Percentiles rank a stretch among this genome's conserved stretches.
These are phyloP conservation scores for Catagonus wagneri DNA, from an alignment of 2,113 vertebrate genomes.

Conservation along the genomic window DNA sequence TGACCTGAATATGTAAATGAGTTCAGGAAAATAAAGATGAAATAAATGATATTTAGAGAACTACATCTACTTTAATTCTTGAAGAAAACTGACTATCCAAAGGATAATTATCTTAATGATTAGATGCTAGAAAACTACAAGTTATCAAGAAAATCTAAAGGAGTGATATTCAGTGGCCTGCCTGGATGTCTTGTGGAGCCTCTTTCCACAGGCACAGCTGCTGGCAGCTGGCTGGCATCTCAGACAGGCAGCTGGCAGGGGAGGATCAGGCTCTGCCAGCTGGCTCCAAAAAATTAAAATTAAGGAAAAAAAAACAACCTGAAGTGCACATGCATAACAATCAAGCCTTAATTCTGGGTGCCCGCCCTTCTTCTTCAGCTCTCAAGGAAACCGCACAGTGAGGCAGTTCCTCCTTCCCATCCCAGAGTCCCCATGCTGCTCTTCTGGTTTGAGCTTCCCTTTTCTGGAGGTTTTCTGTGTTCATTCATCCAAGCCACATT, in stretches of 20 bases:
- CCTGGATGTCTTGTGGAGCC: constrained; percentile 11
- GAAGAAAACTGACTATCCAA: constrained; percentile 20
- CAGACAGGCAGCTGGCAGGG: constrained; percentile 77
- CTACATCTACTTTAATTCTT: not conserved
- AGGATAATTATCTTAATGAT: constrained; percentile 21
- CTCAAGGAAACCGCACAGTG: not conserved
- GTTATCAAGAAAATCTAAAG: constrained; percentile 37
- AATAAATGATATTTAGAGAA: not conserved
- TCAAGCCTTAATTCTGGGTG: constrained; percentile 42
- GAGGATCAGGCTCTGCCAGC: constrained; percentile 74
- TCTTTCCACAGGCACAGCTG: constrained; percentile 66
- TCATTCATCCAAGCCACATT: not conserved
- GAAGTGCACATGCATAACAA: constrained; percentile 74
- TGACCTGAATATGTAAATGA: not conserved
- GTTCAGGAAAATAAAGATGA: constrained; percentile 10
- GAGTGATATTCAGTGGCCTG: not conserved
- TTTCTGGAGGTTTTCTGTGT: not conserved
- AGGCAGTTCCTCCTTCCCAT: not conserved
- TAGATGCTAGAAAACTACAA: not conserved
- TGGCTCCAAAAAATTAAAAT: constrained; percentile 80
- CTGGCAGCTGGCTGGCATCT: constrained; percentile 68
- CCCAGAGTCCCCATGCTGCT: not conserved
- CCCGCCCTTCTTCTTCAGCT: constrained; percentile 16
- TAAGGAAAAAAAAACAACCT: constrained; percentile 40
- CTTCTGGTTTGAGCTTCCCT: not conserved